Base-by-base conservation (phyloP, 2,797 vertebrate genomes). In the Eleutherodactylus coqui region DNA sequence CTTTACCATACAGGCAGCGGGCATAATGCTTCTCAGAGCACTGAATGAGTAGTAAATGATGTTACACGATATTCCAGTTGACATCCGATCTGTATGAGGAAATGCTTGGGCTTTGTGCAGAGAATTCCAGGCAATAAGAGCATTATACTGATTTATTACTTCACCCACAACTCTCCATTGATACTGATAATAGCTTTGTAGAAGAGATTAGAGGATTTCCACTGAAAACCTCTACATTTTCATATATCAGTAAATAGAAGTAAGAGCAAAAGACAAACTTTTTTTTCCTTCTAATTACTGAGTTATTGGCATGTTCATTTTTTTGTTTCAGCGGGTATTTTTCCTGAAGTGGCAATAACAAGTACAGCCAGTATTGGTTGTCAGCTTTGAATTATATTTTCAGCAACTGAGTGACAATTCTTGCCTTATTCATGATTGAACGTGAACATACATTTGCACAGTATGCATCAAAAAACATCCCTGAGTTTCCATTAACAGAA, bases 61-160 rank as follows among this genome's bases (percentile, higher is more conserved):
- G 60, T 51, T 8, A 77, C 43, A 58, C 72, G 84, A 79, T 85
- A 85, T 55, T 24, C 21, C 32, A 13, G 34, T 3, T 43, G 49
- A 79, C 64, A 79, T 76, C 36, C 47, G 27, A 79, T 72, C 64
- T 27, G 7, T 41, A 19, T 29, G 19, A 43, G 16, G 81, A 53
- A 58, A 76, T 49, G 7, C 45, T 24, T 75, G 70, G 72, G 17
- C 36, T 75, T 47, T 83, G 36, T 82, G 32, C 5, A 36, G 24
- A 67, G 38, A 72, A 45, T 45, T 27, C 19, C 24, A 73, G 36
- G 3, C 21, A 41, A 36, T 3, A 3, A 36, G 67, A 41, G 13
- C 36, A 70, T 24, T 70, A 70, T 41, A 41, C 36, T 24, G 9
- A 41, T 41, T 34, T 7, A 70, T 70, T 70, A 38, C 67, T 24